These are phyloP conservation scores for Myodes glareolus DNA, from an alignment of 2,113 vertebrate genomes.

Conservation along the genomic window DNA sequence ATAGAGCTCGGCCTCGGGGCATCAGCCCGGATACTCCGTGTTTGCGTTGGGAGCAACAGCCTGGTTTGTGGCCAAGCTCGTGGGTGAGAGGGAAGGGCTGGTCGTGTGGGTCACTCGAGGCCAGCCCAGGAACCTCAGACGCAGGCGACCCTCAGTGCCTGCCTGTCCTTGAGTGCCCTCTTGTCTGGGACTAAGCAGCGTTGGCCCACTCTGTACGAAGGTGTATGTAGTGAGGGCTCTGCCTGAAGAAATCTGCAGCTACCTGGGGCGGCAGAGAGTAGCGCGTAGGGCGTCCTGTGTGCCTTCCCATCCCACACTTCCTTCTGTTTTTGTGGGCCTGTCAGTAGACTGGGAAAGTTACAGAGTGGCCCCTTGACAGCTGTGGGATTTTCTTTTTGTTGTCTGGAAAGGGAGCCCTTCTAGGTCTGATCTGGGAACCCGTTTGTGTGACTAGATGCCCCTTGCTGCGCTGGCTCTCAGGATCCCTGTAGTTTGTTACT, in stretches of 20 bases:
- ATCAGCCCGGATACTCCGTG: not conserved
- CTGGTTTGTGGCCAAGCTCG: not conserved
- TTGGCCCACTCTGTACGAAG: not conserved
- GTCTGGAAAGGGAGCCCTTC: not conserved
- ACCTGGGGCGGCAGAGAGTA: not conserved
- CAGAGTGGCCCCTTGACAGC: not conserved
- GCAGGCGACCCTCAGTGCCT: not conserved
- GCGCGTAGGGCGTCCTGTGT: not conserved
- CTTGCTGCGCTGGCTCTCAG: not conserved
- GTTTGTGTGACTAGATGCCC: not conserved
- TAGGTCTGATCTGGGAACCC: not conserved
- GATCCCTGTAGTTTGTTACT: not conserved
- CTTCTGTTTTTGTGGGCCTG: not conserved
- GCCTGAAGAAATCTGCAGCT: not conserved
- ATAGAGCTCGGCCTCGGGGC: not conserved
- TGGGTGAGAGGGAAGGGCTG: not conserved
- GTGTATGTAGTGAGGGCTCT: not conserved
- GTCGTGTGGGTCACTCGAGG: not conserved
- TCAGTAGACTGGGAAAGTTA: constrained; percentile 30
- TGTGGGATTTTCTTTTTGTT: not conserved
- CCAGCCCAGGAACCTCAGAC: not conserved
- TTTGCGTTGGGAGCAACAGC: not conserved
- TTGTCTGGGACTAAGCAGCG: not conserved
- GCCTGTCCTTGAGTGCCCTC: constrained; percentile 79
- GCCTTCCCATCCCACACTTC: not conserved